Evolutionary conservation across 2,797 vertebrate species (phyloP).

Genomic region (Sebastes baramenuke): DNA sequence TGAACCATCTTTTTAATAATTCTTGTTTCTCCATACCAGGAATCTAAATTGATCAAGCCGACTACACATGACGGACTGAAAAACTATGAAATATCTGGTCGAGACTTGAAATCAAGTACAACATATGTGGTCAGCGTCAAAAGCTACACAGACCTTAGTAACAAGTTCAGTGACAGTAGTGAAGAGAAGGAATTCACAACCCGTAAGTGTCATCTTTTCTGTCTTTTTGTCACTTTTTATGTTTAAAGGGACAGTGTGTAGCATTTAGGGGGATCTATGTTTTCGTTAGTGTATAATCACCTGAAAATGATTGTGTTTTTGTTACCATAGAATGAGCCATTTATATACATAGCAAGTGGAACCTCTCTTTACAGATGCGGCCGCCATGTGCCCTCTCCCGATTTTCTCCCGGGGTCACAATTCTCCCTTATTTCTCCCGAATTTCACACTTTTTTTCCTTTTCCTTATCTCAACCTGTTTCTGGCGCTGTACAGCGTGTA

Average conservation of each 20-base stretch:
- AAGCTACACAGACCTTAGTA: rapidly evolving
- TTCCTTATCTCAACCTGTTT: too few relatives aligned
- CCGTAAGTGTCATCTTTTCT: constrained; percentile 33
- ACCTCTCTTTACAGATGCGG: rapidly evolving
- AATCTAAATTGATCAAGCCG: rapidly evolving
- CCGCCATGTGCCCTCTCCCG: too few relatives aligned
- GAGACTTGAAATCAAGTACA: background rate
- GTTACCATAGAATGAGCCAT: too few relatives aligned
- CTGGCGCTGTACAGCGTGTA: too few relatives aligned
- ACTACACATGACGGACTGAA: rapidly evolving
- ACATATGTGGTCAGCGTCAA: constrained; percentile 57
- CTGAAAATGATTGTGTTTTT: too few relatives aligned
- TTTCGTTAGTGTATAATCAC: too few relatives aligned
- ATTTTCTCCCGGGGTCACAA: too few relatives aligned
- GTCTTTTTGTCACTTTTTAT: background rate
- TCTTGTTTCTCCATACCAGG: constrained; percentile 10
- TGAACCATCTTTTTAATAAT: background rate
- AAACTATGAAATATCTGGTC: constrained; percentile 9
- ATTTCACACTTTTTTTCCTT: too few relatives aligned
- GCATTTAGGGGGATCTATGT: too few relatives aligned
- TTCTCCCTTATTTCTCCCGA: too few relatives aligned
- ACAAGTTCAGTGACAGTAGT: constrained; percentile 49
- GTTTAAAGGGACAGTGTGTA: too few relatives aligned
- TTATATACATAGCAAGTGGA: too few relatives aligned
- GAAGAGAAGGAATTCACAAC: constrained; percentile 24